Evolutionary conservation across 2,888 invertebrate species (phyloP), one percentile per base, ranked within the genome.

Genomic region (Tetragonisca angustula): DNA sequence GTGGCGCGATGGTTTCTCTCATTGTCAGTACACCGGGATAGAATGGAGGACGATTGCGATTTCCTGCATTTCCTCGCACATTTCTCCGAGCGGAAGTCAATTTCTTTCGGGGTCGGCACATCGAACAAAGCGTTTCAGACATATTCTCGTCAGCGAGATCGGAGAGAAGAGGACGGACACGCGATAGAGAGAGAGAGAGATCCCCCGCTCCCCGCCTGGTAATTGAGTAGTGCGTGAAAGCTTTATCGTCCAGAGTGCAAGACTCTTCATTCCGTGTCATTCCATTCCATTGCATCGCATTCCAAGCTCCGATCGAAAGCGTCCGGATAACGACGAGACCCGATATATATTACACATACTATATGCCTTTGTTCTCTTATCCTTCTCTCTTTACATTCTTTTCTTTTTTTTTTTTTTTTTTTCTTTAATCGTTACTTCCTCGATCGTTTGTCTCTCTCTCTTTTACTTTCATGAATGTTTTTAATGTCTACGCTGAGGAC

Each of bases 241-340:
- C 89, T 82, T 87, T 83, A 87, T 78, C 79, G 81, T 83, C 83
- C 87, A 88, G 84, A 74, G 88, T 88, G 88, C 83, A 88, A 87
- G 84, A 79, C 77, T 83, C 85, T 82, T 78, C 87, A 85, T 89
- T 89, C 82, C 89, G 79, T 89, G 83, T 67, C 87, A 87, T 88
- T 88, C 84, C 87, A 87, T 87, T 80, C 71, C 87, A 82, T 83
- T 79, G 79, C 88, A 89, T 83, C 83, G 83, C 89, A 89, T 89
- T 90, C 88, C 90, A 89, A 90, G 89, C 89, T 90, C 71, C 83
- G 85, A 86, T 87, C 84, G 81, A 86, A 86, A 85, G 82, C 86
- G 76, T 65, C 77, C 76, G 71, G 62, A 79, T 68, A 83, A 54
- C 76, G 79, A 83, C 74, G 62, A 64, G 83, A 79, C 59, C 64